Conservation (phyloP, 2,797 vertebrate species). For the Phalloptychus januarius region DNA sequence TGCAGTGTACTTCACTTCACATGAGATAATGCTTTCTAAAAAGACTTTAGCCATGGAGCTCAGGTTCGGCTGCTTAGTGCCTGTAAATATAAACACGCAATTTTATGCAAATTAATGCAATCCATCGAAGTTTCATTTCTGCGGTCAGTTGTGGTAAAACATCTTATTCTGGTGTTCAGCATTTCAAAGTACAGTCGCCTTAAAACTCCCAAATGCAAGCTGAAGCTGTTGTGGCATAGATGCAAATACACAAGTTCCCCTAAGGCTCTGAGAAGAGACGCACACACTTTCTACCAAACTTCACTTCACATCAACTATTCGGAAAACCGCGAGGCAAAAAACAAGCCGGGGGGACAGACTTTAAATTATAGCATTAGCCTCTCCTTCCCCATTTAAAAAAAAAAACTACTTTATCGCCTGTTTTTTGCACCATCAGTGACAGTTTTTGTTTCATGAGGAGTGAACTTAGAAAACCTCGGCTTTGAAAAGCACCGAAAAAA, state of each 20-base stretch:
- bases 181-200: conserved; percentile 70
- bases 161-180: conserved; percentile 57
- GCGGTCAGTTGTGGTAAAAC: conserved; percentile 48
- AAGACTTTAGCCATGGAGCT: neutral
- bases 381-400: conserved; percentile 23
- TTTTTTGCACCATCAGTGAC: conserved; percentile 48
- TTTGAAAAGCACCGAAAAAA: conserved; percentile 33
- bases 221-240: conserved; percentile 53
- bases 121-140: conserved; percentile 53
- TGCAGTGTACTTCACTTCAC: too few relatives aligned
- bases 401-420: conserved; percentile 27
- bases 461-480: conserved; percentile 43
- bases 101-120: neutral
- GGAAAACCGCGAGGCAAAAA: conserved; percentile 49
- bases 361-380: conserved; percentile 47
- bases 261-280: conserved; percentile 42
- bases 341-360: conserved; percentile 51
- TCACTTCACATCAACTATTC: conserved; percentile 50
- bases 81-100: neutral
- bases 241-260: conserved; percentile 45
- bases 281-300: conserved; percentile 41
- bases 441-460: conserved; percentile 58
- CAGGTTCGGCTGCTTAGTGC: neutral
- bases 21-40: neutral
- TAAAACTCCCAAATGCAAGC: conserved; percentile 65